Conservation (phyloP, 1,140 invertebrate genomes). For the Orius insidiosus region DNA sequence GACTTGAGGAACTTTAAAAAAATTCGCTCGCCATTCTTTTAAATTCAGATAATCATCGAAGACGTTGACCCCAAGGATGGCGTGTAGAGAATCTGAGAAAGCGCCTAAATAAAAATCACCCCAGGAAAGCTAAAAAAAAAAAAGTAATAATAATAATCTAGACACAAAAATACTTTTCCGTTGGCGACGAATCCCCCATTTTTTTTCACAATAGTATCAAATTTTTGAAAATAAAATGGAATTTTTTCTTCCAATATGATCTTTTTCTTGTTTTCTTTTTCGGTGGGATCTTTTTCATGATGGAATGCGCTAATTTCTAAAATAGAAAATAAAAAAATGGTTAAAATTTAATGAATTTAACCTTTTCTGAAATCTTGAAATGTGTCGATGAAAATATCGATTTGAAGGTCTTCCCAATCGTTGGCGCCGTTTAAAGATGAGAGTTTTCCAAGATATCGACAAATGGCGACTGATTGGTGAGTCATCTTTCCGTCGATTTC, state of each 20-base stretch:
- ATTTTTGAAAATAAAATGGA: conserved; percentile 37
- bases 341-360: conserved; percentile 9
- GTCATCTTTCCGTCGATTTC: conserved; percentile 33
- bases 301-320: conserved; percentile 20
- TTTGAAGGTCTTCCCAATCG: conserved; percentile 37
- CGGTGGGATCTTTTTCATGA: conserved; percentile 22
- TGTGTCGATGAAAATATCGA: conserved; percentile 25
- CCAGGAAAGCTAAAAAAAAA: conserved; percentile 24
- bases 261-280: conserved; percentile 22
- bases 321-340: conserved; percentile 9
- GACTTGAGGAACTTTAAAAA: conserved; percentile 24
- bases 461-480: conserved; percentile 33
- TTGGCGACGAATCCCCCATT: conserved; percentile 32
- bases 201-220: conserved; percentile 28
- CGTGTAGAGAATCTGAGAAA: conserved; percentile 39
- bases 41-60: conserved; percentile 32
- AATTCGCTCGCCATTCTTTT: conserved; percentile 25
- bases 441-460: conserved; percentile 32
- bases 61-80: conserved; percentile 33
- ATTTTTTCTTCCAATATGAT: conserved; percentile 23
- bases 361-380: conserved; percentile 24
- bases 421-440: conserved; percentile 30
- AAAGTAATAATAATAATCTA: too few species aligned
- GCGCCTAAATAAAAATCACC: conserved; percentile 34
- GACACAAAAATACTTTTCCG: conserved; percentile 27